These are phyloP conservation scores for Myrmophylax atrothorax DNA, from an alignment of 2,113 vertebrate genomes.

Conservation along the genomic window DNA sequence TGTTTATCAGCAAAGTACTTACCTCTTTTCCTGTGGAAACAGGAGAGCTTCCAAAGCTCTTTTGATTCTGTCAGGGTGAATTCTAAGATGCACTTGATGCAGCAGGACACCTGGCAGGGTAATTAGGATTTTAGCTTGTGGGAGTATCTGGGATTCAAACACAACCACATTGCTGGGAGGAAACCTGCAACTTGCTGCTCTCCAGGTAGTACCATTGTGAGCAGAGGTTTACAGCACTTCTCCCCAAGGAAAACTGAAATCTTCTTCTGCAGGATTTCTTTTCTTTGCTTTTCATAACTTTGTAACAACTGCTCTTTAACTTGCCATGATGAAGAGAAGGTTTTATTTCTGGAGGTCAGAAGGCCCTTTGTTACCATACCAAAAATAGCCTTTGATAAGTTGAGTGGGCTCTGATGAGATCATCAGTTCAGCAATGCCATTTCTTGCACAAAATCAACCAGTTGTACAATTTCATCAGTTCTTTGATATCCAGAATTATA, in stretches of 20 bases:
- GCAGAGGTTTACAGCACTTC: not conserved
- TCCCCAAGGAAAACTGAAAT: not conserved
- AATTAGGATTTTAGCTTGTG: not conserved
- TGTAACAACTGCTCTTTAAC: not conserved
- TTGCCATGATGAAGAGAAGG: not conserved
- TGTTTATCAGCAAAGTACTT: not conserved
- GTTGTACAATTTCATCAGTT: not conserved
- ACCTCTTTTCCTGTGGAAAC: not conserved
- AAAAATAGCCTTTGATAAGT: not conserved
- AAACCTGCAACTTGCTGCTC: not conserved
- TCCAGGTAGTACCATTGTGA: not conserved
- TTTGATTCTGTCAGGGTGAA: not conserved
- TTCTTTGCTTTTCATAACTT: not conserved
- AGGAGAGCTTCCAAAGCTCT: not conserved
- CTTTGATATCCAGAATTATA: rapidly evolving
- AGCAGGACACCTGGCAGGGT: not conserved
- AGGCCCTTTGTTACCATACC: not conserved
- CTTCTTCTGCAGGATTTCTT: not conserved
- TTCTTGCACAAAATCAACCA: not conserved
- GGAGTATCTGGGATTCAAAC: not conserved
- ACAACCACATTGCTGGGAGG: not conserved
- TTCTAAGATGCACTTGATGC: not conserved
- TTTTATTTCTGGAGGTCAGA: not conserved
- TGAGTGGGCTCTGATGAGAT: not conserved
- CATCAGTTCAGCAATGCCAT: not conserved